A percentile compares a stretch with the other conserved stretches of the same genome.
Evolutionary conservation across 2,113 vertebrate genomes (phyloP).

Genomic region (Syrrhaptes paradoxus): DNA sequence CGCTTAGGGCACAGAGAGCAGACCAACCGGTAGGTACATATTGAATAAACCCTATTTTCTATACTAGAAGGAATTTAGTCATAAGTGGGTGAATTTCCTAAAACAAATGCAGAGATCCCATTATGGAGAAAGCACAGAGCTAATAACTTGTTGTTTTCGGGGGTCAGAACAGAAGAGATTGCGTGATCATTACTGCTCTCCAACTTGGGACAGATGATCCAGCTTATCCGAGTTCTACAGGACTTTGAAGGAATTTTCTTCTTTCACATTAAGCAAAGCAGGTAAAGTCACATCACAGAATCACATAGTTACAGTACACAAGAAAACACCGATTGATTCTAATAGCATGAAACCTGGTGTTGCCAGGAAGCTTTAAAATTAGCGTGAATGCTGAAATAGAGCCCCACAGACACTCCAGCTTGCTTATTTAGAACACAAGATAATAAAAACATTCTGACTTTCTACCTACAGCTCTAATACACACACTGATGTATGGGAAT

Average conservation of each 20-base stretch:
- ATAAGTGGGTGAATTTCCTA: neutral
- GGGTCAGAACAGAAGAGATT: neutral
- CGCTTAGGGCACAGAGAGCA: neutral
- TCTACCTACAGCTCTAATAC: neutral
- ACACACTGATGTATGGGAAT: neutral
- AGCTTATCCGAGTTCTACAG: neutral
- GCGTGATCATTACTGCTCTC: neutral
- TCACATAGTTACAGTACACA: neutral
- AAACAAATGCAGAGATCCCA: neutral
- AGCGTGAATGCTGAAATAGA: neutral
- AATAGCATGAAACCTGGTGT: neutral
- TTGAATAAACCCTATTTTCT: neutral
- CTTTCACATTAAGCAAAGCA: neutral
- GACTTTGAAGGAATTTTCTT: neutral
- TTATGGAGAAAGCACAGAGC: neutral
- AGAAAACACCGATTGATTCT: neutral
- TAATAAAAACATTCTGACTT: neutral
- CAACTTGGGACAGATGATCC: neutral
- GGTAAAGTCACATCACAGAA: slow-evolving; percentile 25
- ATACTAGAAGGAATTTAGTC: neutral
- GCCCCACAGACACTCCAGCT: neutral
- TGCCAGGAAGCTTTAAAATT: neutral
- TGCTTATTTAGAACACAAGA: neutral
- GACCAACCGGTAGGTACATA: neutral
- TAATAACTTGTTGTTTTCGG: neutral